These are phyloP conservation scores for Montipora foliosa DNA, from an alignment of 64 coral and sea anemone genomes.

Conservation along the genomic window DNA sequence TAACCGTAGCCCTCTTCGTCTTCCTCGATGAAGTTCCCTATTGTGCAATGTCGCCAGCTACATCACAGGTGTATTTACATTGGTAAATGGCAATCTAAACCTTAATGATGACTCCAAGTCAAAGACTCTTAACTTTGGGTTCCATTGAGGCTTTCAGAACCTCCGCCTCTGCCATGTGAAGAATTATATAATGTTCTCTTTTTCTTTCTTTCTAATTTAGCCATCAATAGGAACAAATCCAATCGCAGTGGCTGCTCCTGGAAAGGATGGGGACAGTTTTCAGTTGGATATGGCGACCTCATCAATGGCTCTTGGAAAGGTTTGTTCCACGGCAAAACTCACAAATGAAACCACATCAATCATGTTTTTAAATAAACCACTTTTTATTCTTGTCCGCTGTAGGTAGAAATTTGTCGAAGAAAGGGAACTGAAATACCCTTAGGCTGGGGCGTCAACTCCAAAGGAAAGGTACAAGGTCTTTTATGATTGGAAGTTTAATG, in stretches of 20 bases:
- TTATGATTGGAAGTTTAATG: too few relatives aligned
- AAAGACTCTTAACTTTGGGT: too few relatives aligned
- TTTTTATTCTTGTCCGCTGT: neutral
- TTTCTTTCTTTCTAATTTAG: slow-evolving; percentile 26
- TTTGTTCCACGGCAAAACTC: slow-evolving; percentile 3
- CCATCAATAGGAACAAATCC: slow-evolving; percentile 89
- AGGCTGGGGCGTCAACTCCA: slow-evolving; percentile 91
- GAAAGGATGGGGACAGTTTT: slow-evolving; percentile 88
- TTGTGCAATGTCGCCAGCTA: too few relatives aligned
- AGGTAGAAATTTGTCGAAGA: slow-evolving; percentile 90
- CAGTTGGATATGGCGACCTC: slow-evolving; percentile 96
- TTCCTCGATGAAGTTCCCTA: too few relatives aligned
- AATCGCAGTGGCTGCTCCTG: slow-evolving; percentile 86
- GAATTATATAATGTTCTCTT: too few relatives aligned
- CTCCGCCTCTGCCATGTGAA: too few relatives aligned
- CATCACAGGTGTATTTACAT: too few relatives aligned
- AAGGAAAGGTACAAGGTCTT: slow-evolving; percentile 65
- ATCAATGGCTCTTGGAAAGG: slow-evolving; percentile 93
- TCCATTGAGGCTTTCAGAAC: too few relatives aligned
- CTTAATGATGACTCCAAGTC: too few relatives aligned
- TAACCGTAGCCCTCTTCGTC: too few relatives aligned
- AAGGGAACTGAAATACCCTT: slow-evolving; percentile 83
- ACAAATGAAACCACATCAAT: neutral
- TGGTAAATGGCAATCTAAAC: too few relatives aligned
- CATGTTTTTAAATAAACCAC: neutral